Evolutionary conservation across 2,797 vertebrate genomes (phyloP), one percentile per base, ranked within the genome.

Genomic region (Scomberomorus guttatus): DNA sequence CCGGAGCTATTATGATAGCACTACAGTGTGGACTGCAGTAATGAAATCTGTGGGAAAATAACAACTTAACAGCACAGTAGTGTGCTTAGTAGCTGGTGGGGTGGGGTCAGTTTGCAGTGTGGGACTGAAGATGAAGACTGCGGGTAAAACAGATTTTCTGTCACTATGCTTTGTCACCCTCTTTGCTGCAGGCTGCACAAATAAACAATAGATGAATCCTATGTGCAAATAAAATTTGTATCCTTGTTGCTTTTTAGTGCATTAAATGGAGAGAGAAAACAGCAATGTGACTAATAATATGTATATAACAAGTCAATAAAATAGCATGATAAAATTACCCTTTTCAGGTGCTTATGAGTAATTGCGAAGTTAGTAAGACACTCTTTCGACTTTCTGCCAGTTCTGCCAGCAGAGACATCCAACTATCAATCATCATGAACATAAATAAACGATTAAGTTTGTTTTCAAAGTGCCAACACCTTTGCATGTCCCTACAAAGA

Each of bases 91-190:
- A 25, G 60, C 63, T 24, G 62, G 37, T 52, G 48, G 83, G 85
- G 85, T 85, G 83, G 78, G 81, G 83, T 89, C 58, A 17, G 58
- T 83, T 78, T 90, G 50, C 77, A 80, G 67, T 34, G 64, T 76
- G 75, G 63, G 58, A 80, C 27, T 54, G 25, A 39, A 68, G 54
- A 76, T 71, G 62, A 76, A 73, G 72, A 78, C 87, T 82, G 80
- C 81, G 77, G 81, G 69, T 65, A 68, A 51, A 83, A 87, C 50
- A 18, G 82, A 89, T 84, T 89, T 90, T 87, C 85, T 83, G 73
- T 85, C 87, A 78, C 74, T 63, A 6, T 6, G 29, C 62, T 64
- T 60, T 42, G 69, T 69, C 58, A 22, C 34, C 34, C 52, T 20
- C 27, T 67, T 59, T 63, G 51, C 78, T 66, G 61, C 72, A 71